phyloP scores from a whole-genome alignment of 2,888 invertebrate species.

The Platynereis dumerilii region DNA sequence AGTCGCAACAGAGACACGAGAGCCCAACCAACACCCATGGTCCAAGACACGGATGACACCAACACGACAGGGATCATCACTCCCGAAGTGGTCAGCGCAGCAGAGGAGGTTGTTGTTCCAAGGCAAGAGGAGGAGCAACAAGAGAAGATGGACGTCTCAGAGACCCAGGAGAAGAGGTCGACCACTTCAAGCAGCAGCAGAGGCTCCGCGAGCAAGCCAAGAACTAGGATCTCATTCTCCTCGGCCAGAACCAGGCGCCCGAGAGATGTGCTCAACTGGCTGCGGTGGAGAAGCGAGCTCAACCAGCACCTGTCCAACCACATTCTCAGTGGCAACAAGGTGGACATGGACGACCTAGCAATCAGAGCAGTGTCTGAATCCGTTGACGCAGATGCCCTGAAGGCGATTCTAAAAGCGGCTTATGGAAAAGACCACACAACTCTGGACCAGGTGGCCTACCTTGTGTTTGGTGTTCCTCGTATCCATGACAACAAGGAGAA shows the following conservation, averaged over 20 bases:
- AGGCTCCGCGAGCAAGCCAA: too few relatives aligned
- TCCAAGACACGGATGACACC: not conserved
- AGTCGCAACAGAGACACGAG: not conserved
- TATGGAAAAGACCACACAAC: not conserved
- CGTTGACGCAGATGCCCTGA: not conserved
- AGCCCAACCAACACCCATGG: not conserved
- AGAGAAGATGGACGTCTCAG: not conserved
- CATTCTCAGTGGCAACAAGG: not conserved
- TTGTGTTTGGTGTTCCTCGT: not conserved
- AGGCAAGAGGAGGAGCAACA: too few relatives aligned
- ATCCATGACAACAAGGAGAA: not conserved
- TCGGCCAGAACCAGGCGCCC: not conserved
- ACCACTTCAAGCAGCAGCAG: too few relatives aligned
- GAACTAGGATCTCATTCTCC: not conserved
- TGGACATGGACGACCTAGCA: not conserved
- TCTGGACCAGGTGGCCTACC: not conserved
- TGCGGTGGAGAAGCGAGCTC: not conserved
- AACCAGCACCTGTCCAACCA: slow-evolving; percentile 1
- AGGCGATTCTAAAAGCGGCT: slow-evolving; percentile 2
- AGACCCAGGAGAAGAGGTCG: not conserved
- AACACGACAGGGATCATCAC: not conserved
- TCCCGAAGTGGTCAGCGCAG: not conserved
- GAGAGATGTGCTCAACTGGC: not conserved
- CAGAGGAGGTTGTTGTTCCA: too few relatives aligned
- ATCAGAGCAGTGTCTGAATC: slow-evolving; percentile 4